Evolutionary conservation across 2,797 vertebrate species (phyloP).

Genomic region (Rousettus madagascariensis): DNA sequence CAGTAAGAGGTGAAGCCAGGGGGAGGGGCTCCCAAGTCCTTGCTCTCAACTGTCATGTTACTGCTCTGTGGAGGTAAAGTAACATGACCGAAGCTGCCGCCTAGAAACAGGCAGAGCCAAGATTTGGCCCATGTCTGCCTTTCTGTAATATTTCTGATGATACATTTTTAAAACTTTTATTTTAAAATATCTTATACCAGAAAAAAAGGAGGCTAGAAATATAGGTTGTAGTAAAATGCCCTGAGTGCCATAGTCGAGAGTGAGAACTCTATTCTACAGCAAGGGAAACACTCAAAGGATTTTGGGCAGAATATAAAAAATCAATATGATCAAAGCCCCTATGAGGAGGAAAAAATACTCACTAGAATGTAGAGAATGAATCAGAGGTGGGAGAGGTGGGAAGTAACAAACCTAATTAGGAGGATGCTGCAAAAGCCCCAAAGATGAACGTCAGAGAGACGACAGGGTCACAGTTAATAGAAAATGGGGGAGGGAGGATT

Average conservation of each 20-base stretch:
- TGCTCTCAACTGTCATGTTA: background rate
- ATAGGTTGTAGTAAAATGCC: background rate
- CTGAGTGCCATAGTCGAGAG: background rate
- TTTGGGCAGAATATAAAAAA: constrained; percentile 19
- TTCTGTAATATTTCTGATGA: background rate
- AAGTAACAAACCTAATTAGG: background rate
- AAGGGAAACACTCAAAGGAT: background rate
- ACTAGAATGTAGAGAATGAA: background rate
- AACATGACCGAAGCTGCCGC: background rate
- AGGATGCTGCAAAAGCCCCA: background rate
- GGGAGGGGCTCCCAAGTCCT: background rate
- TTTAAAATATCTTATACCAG: background rate
- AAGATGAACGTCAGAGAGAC: background rate
- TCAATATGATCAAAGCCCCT: background rate
- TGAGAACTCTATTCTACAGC: background rate
- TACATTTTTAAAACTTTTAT: background rate
- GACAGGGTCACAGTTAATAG: background rate
- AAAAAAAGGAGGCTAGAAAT: background rate
- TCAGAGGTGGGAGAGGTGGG: background rate
- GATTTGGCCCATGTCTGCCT: background rate
- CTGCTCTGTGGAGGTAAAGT: background rate
- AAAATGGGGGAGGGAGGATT: background rate
- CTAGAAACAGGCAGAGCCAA: background rate
- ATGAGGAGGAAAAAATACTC: background rate
- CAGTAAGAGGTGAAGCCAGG: background rate